These are phyloP conservation scores for Zaprionus tsacasi DNA, from an alignment of 1,140 invertebrate genomes.

Conservation along the genomic window DNA sequence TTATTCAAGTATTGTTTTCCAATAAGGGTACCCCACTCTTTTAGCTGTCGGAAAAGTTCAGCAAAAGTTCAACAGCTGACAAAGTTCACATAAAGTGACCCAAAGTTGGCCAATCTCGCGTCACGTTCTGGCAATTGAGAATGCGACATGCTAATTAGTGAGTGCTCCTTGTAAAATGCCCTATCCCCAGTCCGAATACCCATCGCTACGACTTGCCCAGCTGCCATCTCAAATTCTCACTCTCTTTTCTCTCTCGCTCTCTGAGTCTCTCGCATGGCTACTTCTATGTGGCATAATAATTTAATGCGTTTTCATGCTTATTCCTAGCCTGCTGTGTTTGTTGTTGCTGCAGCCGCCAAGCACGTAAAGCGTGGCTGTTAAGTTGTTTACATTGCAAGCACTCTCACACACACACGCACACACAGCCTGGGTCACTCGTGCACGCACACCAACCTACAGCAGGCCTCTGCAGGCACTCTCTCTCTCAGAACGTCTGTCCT, in stretches of 20 bases:
- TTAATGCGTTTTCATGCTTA: conserved; percentile 68
- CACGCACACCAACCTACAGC: conserved; percentile 1
- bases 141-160: conserved; percentile 77
- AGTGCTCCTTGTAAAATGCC: conserved; percentile 25
- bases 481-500: conserved; percentile 12
- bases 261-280: neutral
- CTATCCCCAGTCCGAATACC: neutral
- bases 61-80: conserved; percentile 26
- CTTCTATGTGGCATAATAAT: conserved; percentile 53
- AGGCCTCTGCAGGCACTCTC: neutral
- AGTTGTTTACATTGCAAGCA: conserved; percentile 44
- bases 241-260: neutral
- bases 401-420: conserved; percentile 17
- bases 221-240: conserved; percentile 4
- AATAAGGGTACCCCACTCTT: neutral
- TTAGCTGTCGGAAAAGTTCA: conserved; percentile 22
- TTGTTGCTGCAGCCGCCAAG: conserved; percentile 30
- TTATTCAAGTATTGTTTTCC: conserved; percentile 11
- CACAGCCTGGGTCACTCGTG: neutral
- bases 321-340: conserved; percentile 29
- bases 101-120: conserved; percentile 61
- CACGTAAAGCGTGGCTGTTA: conserved; percentile 66
- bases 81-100: conserved; percentile 45
- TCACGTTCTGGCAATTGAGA: conserved; percentile 73
- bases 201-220: neutral